Evolutionary conservation across 2,113 vertebrate species (phyloP), one percentile per base, ranked within the genome.

Genomic region (Ptilorrhoa leucosticta): DNA sequence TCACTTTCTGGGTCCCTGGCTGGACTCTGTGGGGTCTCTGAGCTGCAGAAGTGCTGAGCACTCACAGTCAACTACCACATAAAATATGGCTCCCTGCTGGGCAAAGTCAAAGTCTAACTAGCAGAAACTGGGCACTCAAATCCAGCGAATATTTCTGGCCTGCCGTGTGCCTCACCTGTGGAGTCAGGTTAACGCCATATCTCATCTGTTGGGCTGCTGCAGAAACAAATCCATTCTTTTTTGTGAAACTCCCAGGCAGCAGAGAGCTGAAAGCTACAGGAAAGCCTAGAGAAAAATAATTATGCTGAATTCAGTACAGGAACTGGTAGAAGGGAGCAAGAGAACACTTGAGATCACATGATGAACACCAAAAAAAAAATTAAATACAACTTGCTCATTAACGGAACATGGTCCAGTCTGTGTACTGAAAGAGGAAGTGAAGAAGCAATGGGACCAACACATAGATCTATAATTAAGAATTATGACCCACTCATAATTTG

Each of bases 11-110:
- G 58, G 54, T 89, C 39, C 39, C 76, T 92, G 92, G 45, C 79
- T 83, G 20, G 60, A 56, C 64, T 33, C 45, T 18, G 27, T 75
- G 69, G 39, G 37, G 56, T 31, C 47, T 68, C 40, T 40, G 77
- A 94, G 76, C 56, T 87, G 60, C 24, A 78, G 54, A 92, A 94
- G 33, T 82, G 91, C 95, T 96, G 89, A 96, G 44, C n/a, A 40
- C 14, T 92, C 33, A 42, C 20, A 91, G 72, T 5, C 68, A 56
- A 11, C 56, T 56, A 19, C n/a, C 54, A 81, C 50, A 60, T 79
- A 37, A 94, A 94, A 91, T 75, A 94, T 1, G 0, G 8, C 61
- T 75, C 20, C 39, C 7, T 37, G 15, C 35, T 64, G 35, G 18
- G 40, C 30, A 68, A 81, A 93, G 69, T 60, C 80, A 84, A 44